These are phyloP conservation scores for Andinoacara biseriatus DNA, from an alignment of 2,113 vertebrate species.

Conservation along the genomic window DNA sequence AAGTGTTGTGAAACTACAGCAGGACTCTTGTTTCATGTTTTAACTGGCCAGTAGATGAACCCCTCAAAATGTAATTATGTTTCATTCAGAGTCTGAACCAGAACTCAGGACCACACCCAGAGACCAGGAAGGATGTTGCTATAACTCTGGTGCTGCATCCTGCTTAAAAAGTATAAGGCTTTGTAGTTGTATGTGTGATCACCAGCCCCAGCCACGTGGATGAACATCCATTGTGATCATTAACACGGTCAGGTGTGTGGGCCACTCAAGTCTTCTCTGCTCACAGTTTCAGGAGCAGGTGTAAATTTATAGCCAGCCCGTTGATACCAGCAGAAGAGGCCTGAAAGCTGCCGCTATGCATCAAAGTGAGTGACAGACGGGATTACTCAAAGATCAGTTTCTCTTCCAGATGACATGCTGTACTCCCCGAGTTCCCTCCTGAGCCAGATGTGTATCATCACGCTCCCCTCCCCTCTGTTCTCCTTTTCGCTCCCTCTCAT, in stretches of 20 bases:
- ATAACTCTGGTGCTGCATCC: not conserved
- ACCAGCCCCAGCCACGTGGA: conserved; percentile 28
- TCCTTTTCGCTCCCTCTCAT: conserved; percentile 25
- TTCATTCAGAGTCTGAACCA: not conserved
- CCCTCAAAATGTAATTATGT: not conserved
- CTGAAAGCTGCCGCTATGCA: not conserved
- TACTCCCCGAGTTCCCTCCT: conserved; percentile 4
- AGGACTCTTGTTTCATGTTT: conserved; percentile 1
- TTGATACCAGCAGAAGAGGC: not conserved
- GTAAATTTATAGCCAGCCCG: conserved; percentile 16
- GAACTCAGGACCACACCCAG: conserved; percentile 9
- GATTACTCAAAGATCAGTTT: conserved; percentile 24
- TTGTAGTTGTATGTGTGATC: not conserved
- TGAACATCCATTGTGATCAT: conserved; percentile 6
- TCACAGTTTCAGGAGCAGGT: conserved; percentile 27
- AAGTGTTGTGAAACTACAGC: not conserved
- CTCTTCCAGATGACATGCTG: conserved; percentile 23
- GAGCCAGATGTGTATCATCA: conserved; percentile 49
- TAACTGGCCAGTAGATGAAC: not conserved
- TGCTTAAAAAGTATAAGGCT: not conserved
- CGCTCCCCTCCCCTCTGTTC: not conserved
- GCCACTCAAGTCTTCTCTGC: conserved; percentile 38
- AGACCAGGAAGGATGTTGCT: not conserved
- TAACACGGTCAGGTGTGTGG: conserved; percentile 39
- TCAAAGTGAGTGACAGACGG: conserved; percentile 37